These are phyloP conservation scores for Eupristina koningsbergeri DNA, from an alignment of 1,140 invertebrate genomes.

Conservation along the genomic window DNA sequence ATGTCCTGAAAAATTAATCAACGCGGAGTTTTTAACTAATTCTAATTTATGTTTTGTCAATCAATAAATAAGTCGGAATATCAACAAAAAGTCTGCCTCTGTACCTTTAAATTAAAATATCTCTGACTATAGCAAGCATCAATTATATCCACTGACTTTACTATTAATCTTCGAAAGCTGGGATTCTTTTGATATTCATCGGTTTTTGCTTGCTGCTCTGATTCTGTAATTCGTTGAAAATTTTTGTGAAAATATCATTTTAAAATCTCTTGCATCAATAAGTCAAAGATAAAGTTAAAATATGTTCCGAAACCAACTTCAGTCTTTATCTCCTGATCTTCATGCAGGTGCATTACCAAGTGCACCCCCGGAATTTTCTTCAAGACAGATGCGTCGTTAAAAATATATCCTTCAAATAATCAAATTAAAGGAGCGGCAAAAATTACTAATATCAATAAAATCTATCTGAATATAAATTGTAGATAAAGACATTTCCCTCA, in stretches of 20 bases:
- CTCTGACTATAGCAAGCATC: not conserved
- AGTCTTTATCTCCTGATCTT: not conserved
- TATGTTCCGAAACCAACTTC: not conserved
- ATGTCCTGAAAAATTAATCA: no score
- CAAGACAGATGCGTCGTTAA: not conserved
- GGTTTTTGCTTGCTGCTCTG: not conserved
- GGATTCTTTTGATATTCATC: not conserved
- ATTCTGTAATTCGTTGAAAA: not conserved
- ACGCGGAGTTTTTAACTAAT: no score
- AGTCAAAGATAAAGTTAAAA: not conserved
- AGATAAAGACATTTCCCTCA: not conserved
- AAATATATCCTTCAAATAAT: not conserved
- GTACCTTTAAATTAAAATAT: no score
- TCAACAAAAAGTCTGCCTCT: no score
- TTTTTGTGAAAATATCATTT: not conserved
- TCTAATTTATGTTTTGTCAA: no score
- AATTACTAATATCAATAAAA: conserved; percentile 23
- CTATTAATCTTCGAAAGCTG: not conserved
- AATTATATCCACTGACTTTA: not conserved
- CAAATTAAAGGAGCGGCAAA: not conserved
- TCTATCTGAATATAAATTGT: not conserved
- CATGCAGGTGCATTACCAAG: not conserved
- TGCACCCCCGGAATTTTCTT: not conserved
- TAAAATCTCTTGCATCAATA: not conserved
- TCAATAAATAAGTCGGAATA: no score